Evolutionary conservation across 1,140 invertebrate genomes (phyloP), one percentile per base, ranked within the genome.

Genomic region (Drosophila equinoxialis): DNA sequence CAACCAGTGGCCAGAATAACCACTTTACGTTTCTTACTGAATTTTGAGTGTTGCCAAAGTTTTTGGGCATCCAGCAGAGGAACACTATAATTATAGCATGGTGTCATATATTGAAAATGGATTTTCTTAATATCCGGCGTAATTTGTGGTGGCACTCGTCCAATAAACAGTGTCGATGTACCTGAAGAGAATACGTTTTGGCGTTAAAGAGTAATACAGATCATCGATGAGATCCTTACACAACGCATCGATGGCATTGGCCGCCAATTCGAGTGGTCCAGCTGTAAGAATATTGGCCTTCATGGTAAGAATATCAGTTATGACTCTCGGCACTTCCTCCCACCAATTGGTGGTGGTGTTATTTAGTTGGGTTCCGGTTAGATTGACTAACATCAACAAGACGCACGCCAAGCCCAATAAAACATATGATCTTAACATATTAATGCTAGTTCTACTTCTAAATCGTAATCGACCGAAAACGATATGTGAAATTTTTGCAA

Each of bases 81-180:
- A 1, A 91, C 81, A 68, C 73, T 86, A 8, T 80, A 79, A 64
- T 91, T 91, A 7, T 85, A 48, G 23, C 86, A 86, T 0, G 82
- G 77, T 6, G 89, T 91, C 81, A 89, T 90, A 6, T 90, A 90
- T 42, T 90, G 86, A 45, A 91, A 89, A 41, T 89, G 67, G 71
- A 91, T 91, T 69, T 82, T 79, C 4, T 41, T 70, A 11, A 91
- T 85, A 55, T 91, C 73, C n/a, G 89, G 89, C 23, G 79, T 67
- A 45, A 91, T 74, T 33, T 85, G 71, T 4, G 72, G 45, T 0
- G 85, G 79, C 6, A 85, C 76, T 23, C 48, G 45, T 7, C 62
- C 71, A 6, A 79, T 51, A 59, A 84, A 72, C 8, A 89, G 37
- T 0, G 84, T 81, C 4, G 84, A 90, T 13, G 84, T 81, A 39